Evolutionary conservation across 2,113 vertebrate species (phyloP).

Genomic region (Candoia aspera): DNA sequence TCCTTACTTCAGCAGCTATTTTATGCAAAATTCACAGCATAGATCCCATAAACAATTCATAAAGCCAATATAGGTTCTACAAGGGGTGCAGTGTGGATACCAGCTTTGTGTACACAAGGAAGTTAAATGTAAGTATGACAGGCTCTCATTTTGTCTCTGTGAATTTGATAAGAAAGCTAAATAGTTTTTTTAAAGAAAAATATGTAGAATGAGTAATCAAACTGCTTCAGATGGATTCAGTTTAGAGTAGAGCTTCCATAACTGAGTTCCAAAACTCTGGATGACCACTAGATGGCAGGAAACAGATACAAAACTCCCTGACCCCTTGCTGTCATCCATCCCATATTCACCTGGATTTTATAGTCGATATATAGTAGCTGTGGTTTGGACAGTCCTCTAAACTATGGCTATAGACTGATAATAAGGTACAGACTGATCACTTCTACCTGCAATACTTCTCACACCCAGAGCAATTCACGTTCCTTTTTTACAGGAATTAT

Average conservation of each 20-base stretch:
- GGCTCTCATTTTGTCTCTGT: constrained; percentile 35
- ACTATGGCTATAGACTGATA: background rate
- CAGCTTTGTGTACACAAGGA: constrained; percentile 50
- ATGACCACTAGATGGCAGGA: background rate
- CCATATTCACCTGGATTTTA: background rate
- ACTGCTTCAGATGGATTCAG: background rate
- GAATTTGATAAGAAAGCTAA: constrained; percentile 39
- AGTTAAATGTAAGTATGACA: constrained; percentile 62
- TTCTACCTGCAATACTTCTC: background rate
- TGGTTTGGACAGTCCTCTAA: background rate
- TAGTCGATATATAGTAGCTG: background rate
- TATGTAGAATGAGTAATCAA: background rate
- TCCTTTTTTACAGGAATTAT: background rate
- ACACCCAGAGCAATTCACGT: background rate
- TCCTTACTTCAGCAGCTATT: constrained; percentile 59
- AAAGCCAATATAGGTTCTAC: constrained; percentile 67
- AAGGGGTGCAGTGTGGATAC: constrained; percentile 46
- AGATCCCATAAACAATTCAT: constrained; percentile 80
- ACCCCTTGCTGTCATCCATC: background rate
- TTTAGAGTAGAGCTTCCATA: background rate
- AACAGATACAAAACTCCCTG: background rate
- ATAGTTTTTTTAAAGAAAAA: constrained; percentile 1
- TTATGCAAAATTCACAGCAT: constrained; percentile 73
- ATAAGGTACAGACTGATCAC: background rate
- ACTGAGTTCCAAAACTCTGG: background rate